Conservation (phyloP, 1,140 invertebrate genomes). For the Pissodes strobi region DNA sequence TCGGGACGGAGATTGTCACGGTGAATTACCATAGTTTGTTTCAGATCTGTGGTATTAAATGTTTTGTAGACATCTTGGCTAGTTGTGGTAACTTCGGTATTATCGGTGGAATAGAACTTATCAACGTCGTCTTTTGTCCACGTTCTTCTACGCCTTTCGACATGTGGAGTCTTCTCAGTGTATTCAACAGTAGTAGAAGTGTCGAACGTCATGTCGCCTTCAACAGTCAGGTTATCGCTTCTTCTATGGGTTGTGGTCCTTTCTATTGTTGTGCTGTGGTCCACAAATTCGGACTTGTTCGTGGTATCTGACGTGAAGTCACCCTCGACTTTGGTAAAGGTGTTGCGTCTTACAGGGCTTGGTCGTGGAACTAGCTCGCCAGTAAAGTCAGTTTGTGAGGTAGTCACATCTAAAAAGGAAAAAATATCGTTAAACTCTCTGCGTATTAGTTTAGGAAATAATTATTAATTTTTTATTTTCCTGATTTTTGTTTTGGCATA, state of each 20-base stretch:
- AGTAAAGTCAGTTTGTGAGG: conserved; percentile 68
- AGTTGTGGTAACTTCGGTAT: conserved; percentile 59
- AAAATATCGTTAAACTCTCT: no score
- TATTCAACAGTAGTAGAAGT: conserved; percentile 66
- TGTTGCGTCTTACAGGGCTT: conserved; percentile 74
- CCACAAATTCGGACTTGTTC: conserved; percentile 66
- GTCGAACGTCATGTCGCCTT: conserved; percentile 67
- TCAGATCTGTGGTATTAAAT: conserved; percentile 56
- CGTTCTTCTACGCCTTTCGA: conserved; percentile 64
- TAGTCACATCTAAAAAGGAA: conserved; percentile 65
- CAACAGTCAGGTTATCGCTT: conserved; percentile 67
- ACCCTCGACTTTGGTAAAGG: conserved; percentile 78
- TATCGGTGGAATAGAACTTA: conserved; percentile 66
- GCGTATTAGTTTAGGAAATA: no score
- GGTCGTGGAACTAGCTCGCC: conserved; percentile 67
- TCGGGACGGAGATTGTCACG: conserved; percentile 63
- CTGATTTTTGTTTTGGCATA: no score
- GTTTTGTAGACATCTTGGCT: conserved; percentile 63
- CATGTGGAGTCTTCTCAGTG: conserved; percentile 60
- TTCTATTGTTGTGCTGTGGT: conserved; percentile 64
- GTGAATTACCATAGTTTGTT: conserved; percentile 57
- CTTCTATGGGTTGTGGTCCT: conserved; percentile 63
- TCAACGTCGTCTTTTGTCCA: conserved; percentile 73
- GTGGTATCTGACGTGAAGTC: conserved; percentile 72
- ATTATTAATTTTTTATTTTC: no score